Evolutionary conservation across 2,113 vertebrate species (phyloP).

Genomic region (Crotalus helleri): DNA sequence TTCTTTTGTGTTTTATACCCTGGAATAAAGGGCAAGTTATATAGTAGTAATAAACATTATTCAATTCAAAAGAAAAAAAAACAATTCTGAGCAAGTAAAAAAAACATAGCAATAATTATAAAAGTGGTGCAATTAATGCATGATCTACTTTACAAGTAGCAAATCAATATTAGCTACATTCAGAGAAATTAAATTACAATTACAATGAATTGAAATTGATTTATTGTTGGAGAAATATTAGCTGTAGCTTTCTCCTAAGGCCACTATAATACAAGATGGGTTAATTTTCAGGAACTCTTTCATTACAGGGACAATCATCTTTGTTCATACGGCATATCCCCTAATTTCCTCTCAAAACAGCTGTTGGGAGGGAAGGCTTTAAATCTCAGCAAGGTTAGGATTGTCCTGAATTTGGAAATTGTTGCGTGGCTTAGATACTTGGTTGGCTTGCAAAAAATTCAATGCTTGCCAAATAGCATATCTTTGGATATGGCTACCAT

Average conservation of each 20-base stretch:
- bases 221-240: not conserved
- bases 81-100: not conserved
- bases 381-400: not conserved
- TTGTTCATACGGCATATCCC: not conserved
- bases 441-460: not conserved
- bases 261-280: not conserved
- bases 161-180: not conserved
- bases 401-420: not conserved
- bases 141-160: not conserved
- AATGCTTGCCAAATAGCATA: not conserved
- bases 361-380: not conserved
- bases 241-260: not conserved
- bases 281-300: not conserved
- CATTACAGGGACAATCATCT: not conserved
- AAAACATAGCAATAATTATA: not conserved
- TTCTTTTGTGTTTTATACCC: not conserved
- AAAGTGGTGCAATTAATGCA: not conserved
- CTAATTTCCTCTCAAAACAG: not conserved
- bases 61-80: not conserved
- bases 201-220: not conserved
- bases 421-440: not conserved
- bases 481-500: not conserved
- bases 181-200: not conserved
- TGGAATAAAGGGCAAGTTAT: not conserved
- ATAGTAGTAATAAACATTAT: not conserved